Conservation (phyloP, 2,888 invertebrate species). For the Hypercompe scribonia region DNA sequence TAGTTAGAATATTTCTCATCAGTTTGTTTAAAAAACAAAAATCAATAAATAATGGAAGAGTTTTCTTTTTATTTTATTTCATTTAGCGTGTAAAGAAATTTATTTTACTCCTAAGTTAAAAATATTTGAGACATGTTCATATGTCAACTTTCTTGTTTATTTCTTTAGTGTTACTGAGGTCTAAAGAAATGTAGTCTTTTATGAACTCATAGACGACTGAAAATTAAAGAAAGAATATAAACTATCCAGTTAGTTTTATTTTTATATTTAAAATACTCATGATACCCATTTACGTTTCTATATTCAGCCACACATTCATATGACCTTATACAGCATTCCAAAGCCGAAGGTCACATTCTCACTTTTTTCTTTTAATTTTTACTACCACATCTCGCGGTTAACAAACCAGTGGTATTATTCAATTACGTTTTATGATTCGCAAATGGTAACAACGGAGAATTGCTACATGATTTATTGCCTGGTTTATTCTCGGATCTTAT, state of each 20-base stretch:
- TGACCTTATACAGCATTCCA: slow-evolving; percentile 26
- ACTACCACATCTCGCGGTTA: slow-evolving; percentile 58
- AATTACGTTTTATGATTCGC: slow-evolving; percentile 77
- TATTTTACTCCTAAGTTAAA: too few relatives aligned
- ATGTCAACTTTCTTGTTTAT: too few relatives aligned
- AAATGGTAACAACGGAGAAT: slow-evolving; percentile 72
- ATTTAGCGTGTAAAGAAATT: background rate
- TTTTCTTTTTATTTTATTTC: background rate
- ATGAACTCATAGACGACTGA: too few relatives aligned
- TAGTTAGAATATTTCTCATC: background rate
- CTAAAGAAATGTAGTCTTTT: too few relatives aligned
- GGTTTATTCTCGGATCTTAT: slow-evolving; percentile 71
- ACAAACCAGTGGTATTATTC: slow-evolving; percentile 67
- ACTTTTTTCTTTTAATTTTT: slow-evolving; percentile 63
- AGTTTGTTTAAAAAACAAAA: background rate
- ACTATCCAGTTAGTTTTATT: too few relatives aligned
- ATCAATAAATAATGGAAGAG: background rate
- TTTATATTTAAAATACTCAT: slow-evolving; percentile 2
- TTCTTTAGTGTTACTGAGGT: too few relatives aligned
- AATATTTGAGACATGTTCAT: too few relatives aligned
- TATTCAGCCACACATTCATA: slow-evolving; percentile 10
- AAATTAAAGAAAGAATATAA: too few relatives aligned
- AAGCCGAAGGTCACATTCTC: slow-evolving; percentile 35
- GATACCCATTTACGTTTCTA: slow-evolving; percentile 1
- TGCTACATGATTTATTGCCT: slow-evolving; percentile 76